Evolutionary conservation across 2,888 invertebrate genomes (phyloP).

Genomic region (Leptarthrus brevirostris): DNA sequence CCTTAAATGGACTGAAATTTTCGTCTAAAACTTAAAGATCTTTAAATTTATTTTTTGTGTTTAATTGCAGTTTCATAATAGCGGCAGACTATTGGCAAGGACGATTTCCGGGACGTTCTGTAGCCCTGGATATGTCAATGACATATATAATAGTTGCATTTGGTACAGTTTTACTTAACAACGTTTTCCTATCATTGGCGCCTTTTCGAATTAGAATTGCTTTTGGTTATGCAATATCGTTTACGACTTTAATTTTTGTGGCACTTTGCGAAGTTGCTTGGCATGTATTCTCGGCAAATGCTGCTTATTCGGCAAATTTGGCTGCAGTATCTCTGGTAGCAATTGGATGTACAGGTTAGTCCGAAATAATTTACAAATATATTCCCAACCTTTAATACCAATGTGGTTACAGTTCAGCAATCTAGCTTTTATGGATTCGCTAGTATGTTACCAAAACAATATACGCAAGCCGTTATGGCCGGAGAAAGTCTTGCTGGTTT

Average conservation of each 20-base stretch:
- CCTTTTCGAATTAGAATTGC: conserved; percentile 86
- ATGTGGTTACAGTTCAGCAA: conserved; percentile 79
- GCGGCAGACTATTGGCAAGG: conserved; percentile 93
- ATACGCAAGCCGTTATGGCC: conserved; percentile 94
- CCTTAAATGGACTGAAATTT: too few relatives aligned
- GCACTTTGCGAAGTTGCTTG: conserved; percentile 88
- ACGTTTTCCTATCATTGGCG: conserved; percentile 83
- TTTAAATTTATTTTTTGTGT: too few relatives aligned
- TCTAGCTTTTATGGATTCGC: conserved; percentile 95
- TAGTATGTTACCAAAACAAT: conserved; percentile 86
- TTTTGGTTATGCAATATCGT: conserved; percentile 86
- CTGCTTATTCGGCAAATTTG: conserved; percentile 85
- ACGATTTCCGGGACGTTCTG: conserved; percentile 84
- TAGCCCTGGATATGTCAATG: conserved; percentile 92
- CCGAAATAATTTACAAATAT: neutral
- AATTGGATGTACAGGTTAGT: conserved; percentile 79
- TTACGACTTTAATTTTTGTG: conserved; percentile 84
- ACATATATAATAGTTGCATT: conserved; percentile 93
- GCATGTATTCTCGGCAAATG: conserved; percentile 81
- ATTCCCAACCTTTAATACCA: neutral
- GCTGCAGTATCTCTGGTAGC: conserved; percentile 87
- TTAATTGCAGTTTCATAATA: conserved; percentile 85
- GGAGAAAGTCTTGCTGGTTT: conserved; percentile 91
- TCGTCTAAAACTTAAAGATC: too few relatives aligned
- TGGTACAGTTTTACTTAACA: conserved; percentile 86